Evolutionary conservation across 2,113 vertebrate species (phyloP), one percentile per base, ranked within the genome.

Genomic region (Dasyprocta punctata): DNA sequence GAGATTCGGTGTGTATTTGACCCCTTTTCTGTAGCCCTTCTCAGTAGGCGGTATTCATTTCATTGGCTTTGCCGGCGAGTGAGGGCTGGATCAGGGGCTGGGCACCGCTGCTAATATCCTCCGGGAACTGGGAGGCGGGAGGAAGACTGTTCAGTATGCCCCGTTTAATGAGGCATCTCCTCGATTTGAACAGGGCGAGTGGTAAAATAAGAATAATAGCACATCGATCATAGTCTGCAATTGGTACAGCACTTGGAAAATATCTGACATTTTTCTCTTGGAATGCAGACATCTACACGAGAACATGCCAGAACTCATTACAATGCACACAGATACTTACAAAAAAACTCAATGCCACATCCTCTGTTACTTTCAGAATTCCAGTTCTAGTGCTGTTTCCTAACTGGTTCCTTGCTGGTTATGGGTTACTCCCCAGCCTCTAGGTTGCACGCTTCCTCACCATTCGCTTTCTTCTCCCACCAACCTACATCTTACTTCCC

Each of bases 201-300:
- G 13, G 9, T 44, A 52, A 86, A 81, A 75, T 36, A 63, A 54
- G 9, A 93, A 93, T 54, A 92, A 78, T 69, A 52, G 30, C 19
- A 60, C 41, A 90, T 89, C 20, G 44, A 2, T 87, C 75, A 97
- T 61, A 67, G 61, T 69, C 9, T 47, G 38, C 1, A 3, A 52
- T 2, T 41, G 61, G 12, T 13, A 81, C 33, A 56, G 12, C 7
- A 75, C 49, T 92, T 90, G 44, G n/a, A 80, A 75, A 90, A 36
- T 36, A 90, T 30, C 38, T 80, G 82, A 94, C 12, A 41, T 73
- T 67, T 86, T 84, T 60, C 17, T 82, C n/a, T 77, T 89, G n/a
- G 12, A 41, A 71, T 80, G 24, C 5, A 78, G 60, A 87, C 73
- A 71, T 41, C 28, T 1, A n/a, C 33, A n/a, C 63, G 24, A 84